A percentile compares a stretch with the other conserved stretches of the same genome.
phyloP scores from a whole-genome alignment of 1,140 invertebrate species.

The Plodia interpunctella region DNA sequence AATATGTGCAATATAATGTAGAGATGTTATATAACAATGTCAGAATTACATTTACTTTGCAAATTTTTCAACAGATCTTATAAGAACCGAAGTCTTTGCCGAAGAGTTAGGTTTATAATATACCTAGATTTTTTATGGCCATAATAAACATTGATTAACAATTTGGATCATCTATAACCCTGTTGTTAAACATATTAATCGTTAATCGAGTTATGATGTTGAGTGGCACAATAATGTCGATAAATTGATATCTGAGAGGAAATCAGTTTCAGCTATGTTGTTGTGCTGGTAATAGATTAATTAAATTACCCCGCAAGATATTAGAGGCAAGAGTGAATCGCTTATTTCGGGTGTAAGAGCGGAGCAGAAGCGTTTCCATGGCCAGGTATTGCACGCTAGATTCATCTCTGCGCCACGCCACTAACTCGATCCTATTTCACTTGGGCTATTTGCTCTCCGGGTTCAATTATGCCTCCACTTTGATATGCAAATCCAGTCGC shows the following conservation, averaged over 20 bases:
- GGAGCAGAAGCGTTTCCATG: background rate
- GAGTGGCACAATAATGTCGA: slow-evolving; percentile 57
- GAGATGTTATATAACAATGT: too few species aligned
- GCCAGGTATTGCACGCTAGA: slow-evolving; percentile 40
- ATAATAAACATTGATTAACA: too few species aligned
- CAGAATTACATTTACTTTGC: too few species aligned
- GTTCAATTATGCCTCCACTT: slow-evolving; percentile 70
- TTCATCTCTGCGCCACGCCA: slow-evolving; percentile 39
- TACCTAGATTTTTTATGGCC: too few species aligned
- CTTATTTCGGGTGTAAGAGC: slow-evolving; percentile 15
- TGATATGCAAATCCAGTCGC: slow-evolving; percentile 72
- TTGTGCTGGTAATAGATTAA: slow-evolving; percentile 63
- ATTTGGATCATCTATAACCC: slow-evolving; percentile 17
- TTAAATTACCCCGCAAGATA: slow-evolving; percentile 61
- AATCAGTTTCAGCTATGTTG: slow-evolving; percentile 56
- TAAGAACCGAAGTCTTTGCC: too few species aligned
- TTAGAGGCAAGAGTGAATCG: slow-evolving; percentile 31
- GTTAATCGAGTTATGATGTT: slow-evolving; percentile 56
- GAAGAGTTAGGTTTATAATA: too few species aligned
- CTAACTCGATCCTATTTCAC: slow-evolving; percentile 70
- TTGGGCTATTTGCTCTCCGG: slow-evolving; percentile 67
- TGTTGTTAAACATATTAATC: slow-evolving; percentile 37
- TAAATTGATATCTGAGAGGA: slow-evolving; percentile 70
- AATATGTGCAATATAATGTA: too few species aligned
- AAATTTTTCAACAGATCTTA: too few species aligned